These are phyloP conservation scores for Ypsolopha scabrella DNA, from an alignment of 2,888 invertebrate species.

Conservation along the genomic window DNA sequence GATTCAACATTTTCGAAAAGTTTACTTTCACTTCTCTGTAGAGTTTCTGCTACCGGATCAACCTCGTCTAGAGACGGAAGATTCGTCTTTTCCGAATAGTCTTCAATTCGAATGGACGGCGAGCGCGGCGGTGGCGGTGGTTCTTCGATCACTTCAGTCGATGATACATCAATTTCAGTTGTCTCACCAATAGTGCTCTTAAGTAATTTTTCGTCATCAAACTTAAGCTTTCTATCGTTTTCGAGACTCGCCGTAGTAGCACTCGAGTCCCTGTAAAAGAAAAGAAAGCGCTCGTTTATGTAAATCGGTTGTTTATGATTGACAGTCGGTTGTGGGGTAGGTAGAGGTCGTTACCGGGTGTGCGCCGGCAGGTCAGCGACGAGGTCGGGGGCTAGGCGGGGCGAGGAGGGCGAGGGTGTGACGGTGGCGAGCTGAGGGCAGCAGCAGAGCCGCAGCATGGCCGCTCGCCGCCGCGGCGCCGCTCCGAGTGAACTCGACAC, in stretches of 20 bases:
- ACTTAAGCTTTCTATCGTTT: conserved; percentile 17
- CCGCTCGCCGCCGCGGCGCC: conserved; percentile 50
- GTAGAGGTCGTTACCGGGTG: conserved; percentile 37
- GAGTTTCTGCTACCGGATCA: conserved; percentile 7
- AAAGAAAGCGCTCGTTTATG: conserved; percentile 4
- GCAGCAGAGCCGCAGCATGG: conserved; percentile 42
- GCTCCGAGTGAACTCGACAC: conserved; percentile 39
- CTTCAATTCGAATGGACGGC: conserved; percentile 47
- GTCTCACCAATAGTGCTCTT: conserved; percentile 18
- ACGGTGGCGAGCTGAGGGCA: conserved; percentile 37
- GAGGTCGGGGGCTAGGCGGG: conserved; percentile 41
- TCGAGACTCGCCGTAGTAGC: conserved; percentile 14
- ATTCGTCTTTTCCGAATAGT: conserved; percentile 41
- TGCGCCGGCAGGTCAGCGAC: conserved; percentile 53
- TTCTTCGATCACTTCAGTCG: conserved; percentile 8
- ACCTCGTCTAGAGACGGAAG: conserved; percentile 15
- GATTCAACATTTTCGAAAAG: conserved; percentile 2
- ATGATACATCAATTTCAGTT: conserved; percentile 13
- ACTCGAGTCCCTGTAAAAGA: conserved; percentile 43
- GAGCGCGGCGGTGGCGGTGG: conserved; percentile 24
- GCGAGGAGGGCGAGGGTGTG: conserved; percentile 22
- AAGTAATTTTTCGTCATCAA: conserved; percentile 13
- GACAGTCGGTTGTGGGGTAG: not conserved
- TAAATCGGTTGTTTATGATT: conserved; percentile 20
- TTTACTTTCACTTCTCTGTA: conserved; percentile 4